phyloP scores from a whole-genome alignment of 2,797 vertebrate genomes.

The Prunella strophiata region DNA sequence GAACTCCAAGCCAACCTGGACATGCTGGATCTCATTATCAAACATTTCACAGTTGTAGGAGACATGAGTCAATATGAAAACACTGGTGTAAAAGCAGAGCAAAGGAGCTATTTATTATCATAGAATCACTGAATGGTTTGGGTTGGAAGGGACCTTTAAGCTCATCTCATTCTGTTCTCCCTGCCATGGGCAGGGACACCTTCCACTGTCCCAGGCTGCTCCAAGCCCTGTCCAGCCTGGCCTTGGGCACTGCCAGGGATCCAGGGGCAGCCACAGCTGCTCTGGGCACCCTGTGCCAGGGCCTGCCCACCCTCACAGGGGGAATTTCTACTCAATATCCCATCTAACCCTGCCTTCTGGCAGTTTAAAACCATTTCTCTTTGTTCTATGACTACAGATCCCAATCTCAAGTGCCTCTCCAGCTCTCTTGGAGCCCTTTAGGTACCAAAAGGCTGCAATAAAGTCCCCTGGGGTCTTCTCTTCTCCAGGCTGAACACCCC shows the following conservation, averaged over 20 bases:
- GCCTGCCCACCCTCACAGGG: rapidly evolving
- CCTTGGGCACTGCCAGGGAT: not conserved
- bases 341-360: not conserved
- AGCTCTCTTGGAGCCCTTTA: not conserved
- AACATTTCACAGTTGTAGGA: not conserved
- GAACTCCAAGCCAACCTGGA: not conserved
- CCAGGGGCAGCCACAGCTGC: not conserved
- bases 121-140: not conserved
- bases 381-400: not conserved
- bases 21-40: not conserved
- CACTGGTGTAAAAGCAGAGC: not conserved
- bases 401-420: not conserved
- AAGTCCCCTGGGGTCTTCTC: not conserved
- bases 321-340: rapidly evolving
- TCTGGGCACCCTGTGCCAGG: not conserved
- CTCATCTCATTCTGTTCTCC: not conserved
- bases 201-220: rapidly evolving
- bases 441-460: not conserved
- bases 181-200: not conserved
- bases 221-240: rapidly evolving
- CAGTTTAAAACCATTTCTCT: not conserved
- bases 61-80: not conserved
- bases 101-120: not conserved
- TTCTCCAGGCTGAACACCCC: not conserved
- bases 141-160: not conserved